Conservation (phyloP, 1,140 invertebrate genomes). For the Acromyrmex charruanus region DNA sequence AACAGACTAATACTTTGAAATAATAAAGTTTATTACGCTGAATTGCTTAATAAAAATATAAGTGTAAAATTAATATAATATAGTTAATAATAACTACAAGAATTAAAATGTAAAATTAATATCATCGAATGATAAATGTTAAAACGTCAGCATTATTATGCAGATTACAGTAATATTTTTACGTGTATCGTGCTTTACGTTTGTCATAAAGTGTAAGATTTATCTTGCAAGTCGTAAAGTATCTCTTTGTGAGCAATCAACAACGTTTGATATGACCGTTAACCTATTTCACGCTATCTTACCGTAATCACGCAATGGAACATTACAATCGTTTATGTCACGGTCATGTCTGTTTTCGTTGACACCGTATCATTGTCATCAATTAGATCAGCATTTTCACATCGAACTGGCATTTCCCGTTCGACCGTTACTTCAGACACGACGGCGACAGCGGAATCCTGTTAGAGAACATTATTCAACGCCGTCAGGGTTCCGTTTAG, state of each 20-base stretch:
- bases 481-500: constrained; percentile 38
- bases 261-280: constrained; percentile 9
- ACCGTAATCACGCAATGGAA: constrained; percentile 21
- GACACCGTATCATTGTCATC: constrained; percentile 37
- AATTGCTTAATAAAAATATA: no score
- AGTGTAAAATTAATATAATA: not conserved
- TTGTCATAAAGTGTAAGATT: not conserved
- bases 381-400: constrained; percentile 36
- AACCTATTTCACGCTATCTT: constrained; percentile 18
- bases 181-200: not conserved
- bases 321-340: constrained; percentile 19
- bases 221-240: constrained; percentile 3
- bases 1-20: no score
- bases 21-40: no score
- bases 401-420: constrained; percentile 20
- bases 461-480: constrained; percentile 71
- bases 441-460: constrained; percentile 47
- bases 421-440: constrained; percentile 28
- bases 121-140: not conserved
- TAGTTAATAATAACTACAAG: no score
- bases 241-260: constrained; percentile 8
- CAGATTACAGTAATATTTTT: not conserved
- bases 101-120: not conserved
- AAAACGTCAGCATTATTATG: not conserved
- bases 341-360: constrained; percentile 39